Conservation (phyloP, 2,797 vertebrate genomes). For the Hylomyscus alleni region DNA sequence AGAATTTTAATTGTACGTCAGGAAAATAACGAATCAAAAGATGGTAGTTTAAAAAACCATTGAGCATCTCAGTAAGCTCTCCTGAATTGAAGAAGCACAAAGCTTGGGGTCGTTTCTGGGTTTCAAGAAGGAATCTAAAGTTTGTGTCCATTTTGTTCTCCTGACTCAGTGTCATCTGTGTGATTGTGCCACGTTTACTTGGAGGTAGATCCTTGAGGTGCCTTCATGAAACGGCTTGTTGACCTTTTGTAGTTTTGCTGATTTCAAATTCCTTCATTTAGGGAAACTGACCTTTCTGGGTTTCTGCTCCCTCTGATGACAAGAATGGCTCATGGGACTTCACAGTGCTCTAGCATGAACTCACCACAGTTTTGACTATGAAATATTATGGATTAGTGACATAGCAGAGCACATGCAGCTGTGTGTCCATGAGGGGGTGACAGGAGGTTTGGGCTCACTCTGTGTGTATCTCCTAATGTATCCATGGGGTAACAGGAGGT, state of each 20-base stretch:
- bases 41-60: constrained; percentile 26
- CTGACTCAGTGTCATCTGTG: constrained; percentile 62
- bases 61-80: neutral
- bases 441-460: too few species aligned
- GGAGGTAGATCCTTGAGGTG: constrained; percentile 42
- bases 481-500: neutral
- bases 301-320: constrained; percentile 34
- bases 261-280: constrained; percentile 35
- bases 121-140: constrained; percentile 78
- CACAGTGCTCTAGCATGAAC: constrained; percentile 8
- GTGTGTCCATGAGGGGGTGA: neutral
- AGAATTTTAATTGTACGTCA: constrained; percentile 10
- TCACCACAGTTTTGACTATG: constrained; percentile 9
- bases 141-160: constrained; percentile 53
- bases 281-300: neutral
- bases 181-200: constrained; percentile 64
- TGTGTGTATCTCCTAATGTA: neutral
- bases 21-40: constrained; percentile 1
- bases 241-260: constrained; percentile 28
- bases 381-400: constrained; percentile 25
- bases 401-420: neutral
- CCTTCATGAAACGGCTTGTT: neutral
- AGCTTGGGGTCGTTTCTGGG: neutral
- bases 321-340: neutral
- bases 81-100: constrained; percentile 11